Percentiles rank a stretch among this genome's conserved stretches.
These are phyloP conservation scores for Falco berigora DNA, from an alignment of 2,797 vertebrate genomes.

Conservation along the genomic window DNA sequence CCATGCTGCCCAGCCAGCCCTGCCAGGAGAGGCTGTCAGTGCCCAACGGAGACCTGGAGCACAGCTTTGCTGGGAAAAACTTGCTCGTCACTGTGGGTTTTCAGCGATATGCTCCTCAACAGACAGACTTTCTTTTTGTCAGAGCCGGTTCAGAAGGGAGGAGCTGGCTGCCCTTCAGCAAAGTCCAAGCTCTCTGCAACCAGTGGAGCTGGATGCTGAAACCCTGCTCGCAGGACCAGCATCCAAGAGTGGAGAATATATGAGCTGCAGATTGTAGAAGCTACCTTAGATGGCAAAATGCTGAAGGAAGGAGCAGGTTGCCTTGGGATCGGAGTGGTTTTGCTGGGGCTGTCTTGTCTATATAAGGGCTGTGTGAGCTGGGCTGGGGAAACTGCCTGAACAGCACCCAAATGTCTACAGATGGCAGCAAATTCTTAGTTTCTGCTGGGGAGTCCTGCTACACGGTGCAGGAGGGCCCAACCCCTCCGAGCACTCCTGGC, in stretches of 20 bases:
- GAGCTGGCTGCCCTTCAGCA: neutral
- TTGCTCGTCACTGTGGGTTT: neutral
- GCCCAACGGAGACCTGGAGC: neutral
- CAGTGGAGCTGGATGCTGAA: neutral
- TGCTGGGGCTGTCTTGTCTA: neutral
- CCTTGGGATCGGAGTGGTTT: neutral
- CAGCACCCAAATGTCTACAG: slow-evolving; percentile 36
- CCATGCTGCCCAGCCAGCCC: rapidly evolving
- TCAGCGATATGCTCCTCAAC: neutral
- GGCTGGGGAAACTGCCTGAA: neutral
- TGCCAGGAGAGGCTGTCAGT: rapidly evolving
- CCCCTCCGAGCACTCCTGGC: neutral
- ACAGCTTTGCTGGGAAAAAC: neutral
- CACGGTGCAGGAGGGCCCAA: neutral
- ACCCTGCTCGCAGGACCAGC: rapidly evolving
- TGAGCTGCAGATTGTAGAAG: neutral
- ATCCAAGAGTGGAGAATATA: neutral
- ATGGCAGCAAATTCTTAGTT: slow-evolving; percentile 59
- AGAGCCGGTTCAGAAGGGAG: neutral
- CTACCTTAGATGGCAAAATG: slow-evolving; percentile 22
- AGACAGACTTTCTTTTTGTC: neutral
- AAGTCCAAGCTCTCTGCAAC: neutral
- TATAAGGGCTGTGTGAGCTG: neutral
- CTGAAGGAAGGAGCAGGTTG: neutral
- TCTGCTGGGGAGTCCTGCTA: neutral